Evolutionary conservation across 2,113 vertebrate species (phyloP), one percentile per base, ranked within the genome.

Genomic region (Ondatra zibethicus): DNA sequence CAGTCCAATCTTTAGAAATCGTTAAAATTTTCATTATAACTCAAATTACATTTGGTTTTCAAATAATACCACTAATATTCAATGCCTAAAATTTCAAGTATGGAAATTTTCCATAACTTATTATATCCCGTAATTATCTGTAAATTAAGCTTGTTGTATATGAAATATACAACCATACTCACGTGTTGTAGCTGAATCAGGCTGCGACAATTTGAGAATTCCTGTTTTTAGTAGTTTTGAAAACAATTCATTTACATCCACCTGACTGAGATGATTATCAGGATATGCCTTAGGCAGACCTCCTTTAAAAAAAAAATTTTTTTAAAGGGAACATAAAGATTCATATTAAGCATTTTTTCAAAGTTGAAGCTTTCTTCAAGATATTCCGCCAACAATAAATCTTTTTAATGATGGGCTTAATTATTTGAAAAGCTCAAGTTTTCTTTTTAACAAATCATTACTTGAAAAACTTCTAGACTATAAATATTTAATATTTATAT

Each of bases 231-330:
- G 98, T 93, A 99, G 99, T 98, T 99, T 99, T 97, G 99, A 98
- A 90, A 99, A 99, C 58, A 99, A 98, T 94, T 99, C 99, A 95
- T 99, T 99, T 75, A 99, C 99, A 97, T 99, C 99, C 23, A 99
- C 98, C 97, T 99, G 99, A 27, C 99, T 99, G 21, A 99, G 99
- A 98, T 99, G 99, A 98, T 99, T 99, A 98, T 99, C 99, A 75
- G 99, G 98, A 63, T 99, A 99, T 39, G 99, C 97, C 98, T 98
- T 98, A 61, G 98, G 98, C 96, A 98, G 96, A 4, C 88, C 92
- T 50, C 98, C 98, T 98, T 94, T 1, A 86, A 97, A 96, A 97
- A 96, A 76, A 13, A 85, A 39, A 96, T 3, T 96, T 0, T 84
- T 47, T 94, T 92, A 68, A 97, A 91, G 12, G 94, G 5, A 92